phyloP scores from a whole-genome alignment of 1,140 invertebrate species.

The Grapholita molesta region DNA sequence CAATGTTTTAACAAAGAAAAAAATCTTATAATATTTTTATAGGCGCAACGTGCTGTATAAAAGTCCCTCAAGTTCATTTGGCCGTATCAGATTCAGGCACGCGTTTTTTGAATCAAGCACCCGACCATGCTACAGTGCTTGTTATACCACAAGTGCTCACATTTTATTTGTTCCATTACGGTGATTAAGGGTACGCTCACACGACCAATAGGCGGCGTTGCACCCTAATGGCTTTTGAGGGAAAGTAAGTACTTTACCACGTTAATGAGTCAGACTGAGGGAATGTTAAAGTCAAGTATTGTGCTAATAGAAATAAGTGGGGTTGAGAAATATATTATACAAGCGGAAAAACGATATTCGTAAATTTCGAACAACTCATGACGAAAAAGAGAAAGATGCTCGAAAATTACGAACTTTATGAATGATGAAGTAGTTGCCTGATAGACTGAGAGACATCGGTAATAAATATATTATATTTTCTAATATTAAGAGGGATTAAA shows the following conservation, averaged over 20 bases:
- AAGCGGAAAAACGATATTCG: too few relatives aligned
- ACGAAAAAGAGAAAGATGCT: too few relatives aligned
- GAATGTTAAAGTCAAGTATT: neutral
- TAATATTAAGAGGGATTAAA: too few relatives aligned
- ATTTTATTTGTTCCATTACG: constrained; percentile 19
- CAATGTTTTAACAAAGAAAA: too few relatives aligned
- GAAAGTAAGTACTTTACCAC: neutral
- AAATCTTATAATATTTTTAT: neutral
- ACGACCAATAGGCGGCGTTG: constrained; percentile 18
- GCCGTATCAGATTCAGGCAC: constrained; percentile 42
- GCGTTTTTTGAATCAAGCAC: constrained; percentile 46
- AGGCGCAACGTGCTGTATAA: neutral
- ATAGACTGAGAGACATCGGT: too few relatives aligned
- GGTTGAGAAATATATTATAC: too few relatives aligned
- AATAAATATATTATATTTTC: too few relatives aligned
- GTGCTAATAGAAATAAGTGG: too few relatives aligned
- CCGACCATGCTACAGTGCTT: constrained; percentile 25
- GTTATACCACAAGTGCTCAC: constrained; percentile 32
- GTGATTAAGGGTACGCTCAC: constrained; percentile 22
- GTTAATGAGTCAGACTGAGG: neutral
- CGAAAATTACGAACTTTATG: too few relatives aligned
- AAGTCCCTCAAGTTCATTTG: constrained; percentile 28
- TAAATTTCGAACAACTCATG: too few relatives aligned
- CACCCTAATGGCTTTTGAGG: constrained; percentile 1
- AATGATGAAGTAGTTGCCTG: too few relatives aligned